Evolutionary conservation across 2,113 vertebrate species (phyloP), one percentile per base, ranked within the genome.

Genomic region (Misgurnus mizolepis): DNA sequence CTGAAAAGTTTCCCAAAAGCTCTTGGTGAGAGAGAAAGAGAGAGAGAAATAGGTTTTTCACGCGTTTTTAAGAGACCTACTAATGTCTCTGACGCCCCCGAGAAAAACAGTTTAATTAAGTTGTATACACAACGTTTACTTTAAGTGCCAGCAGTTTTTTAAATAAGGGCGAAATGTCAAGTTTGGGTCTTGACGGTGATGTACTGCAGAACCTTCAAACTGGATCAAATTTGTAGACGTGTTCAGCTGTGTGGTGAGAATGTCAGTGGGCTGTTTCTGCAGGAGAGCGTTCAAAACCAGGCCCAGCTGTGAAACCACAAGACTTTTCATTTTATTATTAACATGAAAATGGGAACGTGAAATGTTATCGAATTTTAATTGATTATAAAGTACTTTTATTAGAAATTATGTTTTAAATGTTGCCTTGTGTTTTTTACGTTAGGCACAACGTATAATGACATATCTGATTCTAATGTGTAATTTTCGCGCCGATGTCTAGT

Each of bases 31-130:
- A 53, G 50, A 47, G 34, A 84, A 83, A 85, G 86, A 53, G 89
- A 61, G 0, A 87, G 88, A 88, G 85, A 89, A 83, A 91, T 88
- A 92, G 92, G 80, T 86, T 61, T 91, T 93, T 93, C 91, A 91
- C 89, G 87, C 94, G 94, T 92, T 86, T 94, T 94, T 90, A 90
- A 90, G 87, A 91, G 95, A 95, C 93, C 94, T 93, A 89, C 84
- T 96, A 96, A 95, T 95, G 93, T 94, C 93, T 97, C 93, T 95
- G 95, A 96, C 95, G 94, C 55, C 90, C 91, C 94, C 90, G 89
- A 90, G 89, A 91, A 95, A 94, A 96, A 91, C 91, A 95, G 92
- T 96, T 96, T 95, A 95, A 97, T 97, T 95, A 95, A 92, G 92
- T 92, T 93, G 91, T 92, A 92, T 93, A 93, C 89, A 93, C 93